Percentiles rank a stretch among this genome's conserved stretches.
Conservation (phyloP, 1,140 invertebrate genomes). For the Drosophila nigrodunni region DNA sequence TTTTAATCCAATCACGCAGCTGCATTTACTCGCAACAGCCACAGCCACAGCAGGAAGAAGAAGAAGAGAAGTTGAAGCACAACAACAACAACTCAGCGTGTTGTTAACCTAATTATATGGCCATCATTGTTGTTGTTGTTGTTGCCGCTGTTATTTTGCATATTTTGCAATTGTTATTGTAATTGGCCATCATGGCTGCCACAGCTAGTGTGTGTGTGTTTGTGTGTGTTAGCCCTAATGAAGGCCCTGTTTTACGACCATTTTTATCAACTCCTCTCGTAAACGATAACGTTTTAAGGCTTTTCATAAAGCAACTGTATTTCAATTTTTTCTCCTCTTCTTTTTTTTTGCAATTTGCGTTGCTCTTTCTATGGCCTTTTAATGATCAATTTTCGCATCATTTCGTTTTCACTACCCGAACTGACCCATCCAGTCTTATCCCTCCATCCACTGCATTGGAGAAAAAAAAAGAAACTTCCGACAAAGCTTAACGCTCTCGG, state of each 20-base stretch:
- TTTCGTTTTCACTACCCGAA: constrained; percentile 7
- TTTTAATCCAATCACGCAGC: constrained; percentile 82
- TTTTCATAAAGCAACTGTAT: constrained; percentile 60
- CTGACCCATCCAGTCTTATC: constrained; percentile 8
- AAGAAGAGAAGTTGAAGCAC: neutral
- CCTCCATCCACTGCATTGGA: neutral
- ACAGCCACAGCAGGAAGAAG: constrained; percentile 6
- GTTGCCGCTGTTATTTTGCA: constrained; percentile 62
- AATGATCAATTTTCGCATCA: constrained; percentile 37
- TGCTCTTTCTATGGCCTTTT: constrained; percentile 34
- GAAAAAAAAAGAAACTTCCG: constrained; percentile 23
- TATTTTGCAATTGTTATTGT: constrained; percentile 77
- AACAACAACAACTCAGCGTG: constrained; percentile 23
- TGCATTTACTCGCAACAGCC: constrained; percentile 71
- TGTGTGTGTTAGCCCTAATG: constrained; percentile 37
- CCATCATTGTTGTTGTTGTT: constrained; percentile 16
- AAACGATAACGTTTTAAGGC: constrained; percentile 82
- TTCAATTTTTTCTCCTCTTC: constrained; percentile 31
- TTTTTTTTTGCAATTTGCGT: neutral
- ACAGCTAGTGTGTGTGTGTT: neutral
- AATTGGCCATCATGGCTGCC: constrained; percentile 77
- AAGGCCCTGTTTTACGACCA: constrained; percentile 51
- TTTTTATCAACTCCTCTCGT: constrained; percentile 72
- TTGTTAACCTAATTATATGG: constrained; percentile 68
- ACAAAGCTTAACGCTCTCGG: constrained; percentile 46